phyloP scores from a whole-genome alignment of 2,888 invertebrate genomes.

The Drosophila kokeensis region DNA sequence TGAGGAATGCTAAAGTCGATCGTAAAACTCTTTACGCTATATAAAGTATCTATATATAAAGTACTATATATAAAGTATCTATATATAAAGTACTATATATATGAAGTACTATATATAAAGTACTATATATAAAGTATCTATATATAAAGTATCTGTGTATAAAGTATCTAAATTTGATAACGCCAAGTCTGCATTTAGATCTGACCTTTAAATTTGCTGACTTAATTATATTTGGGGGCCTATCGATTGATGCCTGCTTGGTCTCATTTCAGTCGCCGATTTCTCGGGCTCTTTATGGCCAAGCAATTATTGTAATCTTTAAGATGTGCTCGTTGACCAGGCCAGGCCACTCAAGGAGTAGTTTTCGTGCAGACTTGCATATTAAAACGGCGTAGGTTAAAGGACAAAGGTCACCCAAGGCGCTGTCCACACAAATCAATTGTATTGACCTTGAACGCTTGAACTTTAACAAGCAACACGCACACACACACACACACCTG shows the following conservation, averaged over 20 bases:
- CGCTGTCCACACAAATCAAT: conserved; percentile 25
- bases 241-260: background rate
- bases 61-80: background rate
- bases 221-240: background rate
- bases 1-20: background rate
- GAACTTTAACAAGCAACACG: conserved; percentile 41
- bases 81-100: too few species aligned
- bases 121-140: too few species aligned
- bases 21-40: too few species aligned
- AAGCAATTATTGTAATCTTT: background rate
- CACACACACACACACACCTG: conserved; percentile 16
- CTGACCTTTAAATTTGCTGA: background rate
- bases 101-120: too few species aligned
- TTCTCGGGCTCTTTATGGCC: background rate
- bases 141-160: background rate
- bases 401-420: conserved; percentile 6
- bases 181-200: background rate
- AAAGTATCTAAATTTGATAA: background rate
- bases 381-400: background rate
- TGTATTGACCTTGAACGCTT: conserved; percentile 45
- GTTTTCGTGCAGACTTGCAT: background rate
- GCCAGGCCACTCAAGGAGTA: background rate
- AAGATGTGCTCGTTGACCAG: background rate
- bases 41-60: background rate
- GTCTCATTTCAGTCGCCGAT: background rate